Evolutionary conservation across 2,888 invertebrate genomes (phyloP).

Genomic region (Eledona agricola): DNA sequence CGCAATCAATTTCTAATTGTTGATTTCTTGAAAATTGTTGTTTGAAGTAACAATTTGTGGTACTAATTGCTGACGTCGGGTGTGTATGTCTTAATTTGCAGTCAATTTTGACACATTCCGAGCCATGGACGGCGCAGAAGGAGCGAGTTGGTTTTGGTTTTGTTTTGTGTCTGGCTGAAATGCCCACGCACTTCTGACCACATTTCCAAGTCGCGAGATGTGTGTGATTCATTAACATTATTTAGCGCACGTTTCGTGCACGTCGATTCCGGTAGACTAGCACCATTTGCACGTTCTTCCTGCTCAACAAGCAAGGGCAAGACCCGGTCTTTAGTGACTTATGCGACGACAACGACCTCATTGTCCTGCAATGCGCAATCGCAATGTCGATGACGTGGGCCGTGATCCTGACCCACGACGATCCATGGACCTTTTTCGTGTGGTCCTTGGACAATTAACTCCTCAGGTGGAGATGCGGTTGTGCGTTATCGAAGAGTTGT

Average conservation of each 20-base stretch:
- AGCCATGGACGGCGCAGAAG: too few species aligned
- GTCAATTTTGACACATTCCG: too few species aligned
- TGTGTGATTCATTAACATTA: slow-evolving; percentile 16
- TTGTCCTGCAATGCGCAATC: slow-evolving; percentile 24
- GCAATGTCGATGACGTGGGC: slow-evolving; percentile 21
- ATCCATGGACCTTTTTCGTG: too few species aligned
- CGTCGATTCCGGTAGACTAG: background rate
- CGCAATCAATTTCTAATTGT: too few species aligned
- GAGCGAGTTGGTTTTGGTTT: slow-evolving; percentile 29
- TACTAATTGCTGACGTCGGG: too few species aligned
- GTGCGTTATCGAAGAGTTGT: too few species aligned
- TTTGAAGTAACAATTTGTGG: too few species aligned
- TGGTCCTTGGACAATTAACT: too few species aligned
- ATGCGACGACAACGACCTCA: slow-evolving; percentile 31
- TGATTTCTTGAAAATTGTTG: too few species aligned
- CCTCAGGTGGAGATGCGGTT: too few species aligned
- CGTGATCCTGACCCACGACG: too few species aligned
- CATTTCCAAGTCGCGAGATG: slow-evolving; percentile 9
- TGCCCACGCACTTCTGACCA: slow-evolving; percentile 31
- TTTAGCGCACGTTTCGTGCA: slow-evolving; percentile 4
- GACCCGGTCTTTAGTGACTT: slow-evolving; percentile 18
- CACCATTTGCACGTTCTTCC: slow-evolving; percentile 24
- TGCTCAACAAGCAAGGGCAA: slow-evolving; percentile 15
- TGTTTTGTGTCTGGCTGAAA: slow-evolving; percentile 32
- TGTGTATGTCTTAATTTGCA: too few species aligned